Conservation (phyloP, 2,797 vertebrate genomes). For the Tragelaphus oryx region DNA sequence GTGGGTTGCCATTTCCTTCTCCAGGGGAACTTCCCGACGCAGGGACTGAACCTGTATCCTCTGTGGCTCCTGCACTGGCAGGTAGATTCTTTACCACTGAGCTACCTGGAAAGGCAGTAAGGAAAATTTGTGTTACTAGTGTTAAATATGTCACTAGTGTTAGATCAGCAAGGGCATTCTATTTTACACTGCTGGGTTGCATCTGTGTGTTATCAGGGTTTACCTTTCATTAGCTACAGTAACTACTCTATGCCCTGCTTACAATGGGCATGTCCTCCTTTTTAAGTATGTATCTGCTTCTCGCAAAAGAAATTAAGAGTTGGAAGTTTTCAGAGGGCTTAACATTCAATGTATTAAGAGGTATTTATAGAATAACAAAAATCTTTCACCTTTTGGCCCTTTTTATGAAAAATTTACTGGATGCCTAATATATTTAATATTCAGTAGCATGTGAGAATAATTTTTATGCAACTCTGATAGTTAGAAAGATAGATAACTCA, state of each 20-base stretch:
- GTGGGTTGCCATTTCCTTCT: background rate
- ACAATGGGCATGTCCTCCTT: background rate
- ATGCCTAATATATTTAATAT: slow-evolving; percentile 97
- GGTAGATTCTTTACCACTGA: background rate
- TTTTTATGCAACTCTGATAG: slow-evolving; percentile 99
- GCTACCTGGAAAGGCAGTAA: background rate
- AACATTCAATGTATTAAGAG: slow-evolving; percentile 69
- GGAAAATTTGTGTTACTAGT: background rate
- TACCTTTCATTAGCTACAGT: slow-evolving; percentile 65
- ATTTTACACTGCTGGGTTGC: slow-evolving; percentile 46
- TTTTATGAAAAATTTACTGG: slow-evolving; percentile 93
- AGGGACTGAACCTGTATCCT: background rate
- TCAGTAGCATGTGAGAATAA: slow-evolving; percentile 98
- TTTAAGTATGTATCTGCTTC: slow-evolving; percentile 34
- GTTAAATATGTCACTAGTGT: background rate
- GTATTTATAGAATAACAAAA: slow-evolving; percentile 79
- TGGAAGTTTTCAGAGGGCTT: slow-evolving; percentile 53
- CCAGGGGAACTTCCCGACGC: background rate
- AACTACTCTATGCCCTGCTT: background rate
- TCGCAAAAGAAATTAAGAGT: slow-evolving; percentile 16
- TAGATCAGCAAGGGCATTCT: slow-evolving; percentile 25
- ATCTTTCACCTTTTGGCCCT: slow-evolving; percentile 85
- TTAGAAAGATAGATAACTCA: slow-evolving; percentile 99
- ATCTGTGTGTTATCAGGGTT: slow-evolving; percentile 40
- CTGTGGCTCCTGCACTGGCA: background rate